Conservation (phyloP, 2,797 vertebrate species). For the Bradypus variegatus region DNA sequence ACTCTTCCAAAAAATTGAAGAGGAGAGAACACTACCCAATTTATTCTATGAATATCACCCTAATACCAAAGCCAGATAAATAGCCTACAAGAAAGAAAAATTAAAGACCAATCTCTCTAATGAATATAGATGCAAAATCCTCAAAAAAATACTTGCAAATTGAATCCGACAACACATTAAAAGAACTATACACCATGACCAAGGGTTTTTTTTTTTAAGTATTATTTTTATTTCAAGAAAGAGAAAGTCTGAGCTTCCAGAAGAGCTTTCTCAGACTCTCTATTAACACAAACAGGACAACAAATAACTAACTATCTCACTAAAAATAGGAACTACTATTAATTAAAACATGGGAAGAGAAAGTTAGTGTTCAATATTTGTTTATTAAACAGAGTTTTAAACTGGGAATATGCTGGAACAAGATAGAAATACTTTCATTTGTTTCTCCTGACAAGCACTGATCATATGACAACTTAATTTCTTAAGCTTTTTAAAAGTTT, state of each 20-base stretch:
- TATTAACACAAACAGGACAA: neutral
- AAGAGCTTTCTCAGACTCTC: neutral
- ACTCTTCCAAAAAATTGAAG: no score
- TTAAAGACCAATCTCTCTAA: no score
- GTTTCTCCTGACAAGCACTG: neutral
- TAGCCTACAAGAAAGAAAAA: no score
- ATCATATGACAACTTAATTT: neutral
- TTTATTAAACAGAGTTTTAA: neutral
- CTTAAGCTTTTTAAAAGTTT: neutral
- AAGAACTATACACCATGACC: no score
- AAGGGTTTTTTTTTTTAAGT: no score
- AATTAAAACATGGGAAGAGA: neutral
- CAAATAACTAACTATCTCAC: neutral
- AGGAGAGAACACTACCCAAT: no score
- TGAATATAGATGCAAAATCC: no score
- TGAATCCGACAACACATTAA: no score
- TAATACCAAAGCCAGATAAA: no score
- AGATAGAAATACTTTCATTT: neutral
- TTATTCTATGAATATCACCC: no score
- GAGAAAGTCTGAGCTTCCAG: neutral
- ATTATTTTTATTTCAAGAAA: neutral
- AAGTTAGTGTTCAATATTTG: neutral
- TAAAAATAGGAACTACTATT: neutral
- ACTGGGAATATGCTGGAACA: neutral
- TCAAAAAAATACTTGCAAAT: no score